Evolutionary conservation across 37 sponge, comb jelly and placozoan genomes (phyloP), one percentile per base, ranked within the genome.

Genomic region (Petrosia ficiformis): DNA sequence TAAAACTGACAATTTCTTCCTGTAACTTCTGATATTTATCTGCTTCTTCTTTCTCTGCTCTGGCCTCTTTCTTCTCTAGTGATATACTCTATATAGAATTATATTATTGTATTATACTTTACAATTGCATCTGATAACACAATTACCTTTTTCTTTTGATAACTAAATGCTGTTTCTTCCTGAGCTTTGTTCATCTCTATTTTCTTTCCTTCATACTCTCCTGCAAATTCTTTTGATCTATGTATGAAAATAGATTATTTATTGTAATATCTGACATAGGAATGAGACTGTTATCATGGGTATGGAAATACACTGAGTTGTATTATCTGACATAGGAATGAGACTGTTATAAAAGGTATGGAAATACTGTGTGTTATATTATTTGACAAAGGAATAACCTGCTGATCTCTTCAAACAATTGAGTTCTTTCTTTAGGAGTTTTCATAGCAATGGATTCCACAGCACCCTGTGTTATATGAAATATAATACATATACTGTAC

Each of bases 391-490:
- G 42, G 39, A 28, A 36, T 36, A 33, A 91, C 87, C 92, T 48
- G 65, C 99, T 98, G 63, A 98, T 98, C 71, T 98, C 84, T 60
- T 98, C 99, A 90, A 98, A 98, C 38, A 98, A 68, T 2, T 92
- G 89, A 32, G 99, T 98, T 71, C 91, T 73, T 42, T 98, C 99
- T 54, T 89, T 92, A 29, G 99, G 94, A 37, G 89, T 94, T 73
- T 95, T 98, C 96, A 98, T 92, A 14, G 99, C 99, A 73, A 98
- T 98, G 60, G 93, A 80, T 78, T 98, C 99, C 58, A 98, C 96
- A 39, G 91, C 96, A 60, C 99, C 99, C 97, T 96, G 43, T 5
- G 70, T 0, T 31, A 32, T 14, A 57, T 38, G 4, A 48, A 72
- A 22, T 21, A 42, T 42, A 74, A 29, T 21, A 44, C 3, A 59